Conservation (phyloP, 1,140 invertebrate species). For the Drosophila albomicans region DNA sequence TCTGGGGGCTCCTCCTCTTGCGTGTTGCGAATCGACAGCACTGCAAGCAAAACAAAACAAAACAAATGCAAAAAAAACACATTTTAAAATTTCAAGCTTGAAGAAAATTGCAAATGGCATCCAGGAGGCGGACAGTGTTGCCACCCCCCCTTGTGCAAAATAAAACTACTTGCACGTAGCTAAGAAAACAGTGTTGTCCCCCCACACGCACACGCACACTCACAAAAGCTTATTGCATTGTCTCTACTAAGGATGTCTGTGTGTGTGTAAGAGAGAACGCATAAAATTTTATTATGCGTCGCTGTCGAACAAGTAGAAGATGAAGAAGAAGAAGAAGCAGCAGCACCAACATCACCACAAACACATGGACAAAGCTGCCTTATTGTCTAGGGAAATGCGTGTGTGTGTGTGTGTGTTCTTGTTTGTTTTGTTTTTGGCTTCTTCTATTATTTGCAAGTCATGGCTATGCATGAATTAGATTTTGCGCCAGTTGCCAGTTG, state of each 20-base stretch:
- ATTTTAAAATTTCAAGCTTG: constrained; percentile 30
- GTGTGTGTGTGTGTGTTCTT: constrained; percentile 10
- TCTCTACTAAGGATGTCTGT: not conserved
- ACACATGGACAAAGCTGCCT: constrained; percentile 26
- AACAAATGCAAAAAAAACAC: too few species aligned
- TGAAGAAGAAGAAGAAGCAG: constrained; percentile 25
- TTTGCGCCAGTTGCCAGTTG: constrained; percentile 37
- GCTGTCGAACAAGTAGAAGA: constrained; percentile 28
- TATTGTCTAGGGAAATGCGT: constrained; percentile 60
- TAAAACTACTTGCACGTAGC: constrained; percentile 24
- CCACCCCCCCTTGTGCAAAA: constrained; percentile 7
- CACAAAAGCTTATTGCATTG: constrained; percentile 25
- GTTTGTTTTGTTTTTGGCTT: constrained; percentile 30
- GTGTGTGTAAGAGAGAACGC: constrained; percentile 14
- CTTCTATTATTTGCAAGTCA: constrained; percentile 51
- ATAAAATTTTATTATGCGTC: constrained; percentile 57
- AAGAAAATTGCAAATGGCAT: constrained; percentile 23
- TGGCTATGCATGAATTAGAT: constrained; percentile 65
- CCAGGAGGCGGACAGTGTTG: not conserved
- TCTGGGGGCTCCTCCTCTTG: constrained; percentile 99
- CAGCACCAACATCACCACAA: not conserved
- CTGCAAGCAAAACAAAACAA: constrained; percentile 86
- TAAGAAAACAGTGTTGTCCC: not conserved
- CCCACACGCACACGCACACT: too few species aligned
- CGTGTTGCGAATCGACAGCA: constrained; percentile 97